phyloP scores from a whole-genome alignment of 2,797 vertebrate genomes.

The Schizothorax lantsangensis region DNA sequence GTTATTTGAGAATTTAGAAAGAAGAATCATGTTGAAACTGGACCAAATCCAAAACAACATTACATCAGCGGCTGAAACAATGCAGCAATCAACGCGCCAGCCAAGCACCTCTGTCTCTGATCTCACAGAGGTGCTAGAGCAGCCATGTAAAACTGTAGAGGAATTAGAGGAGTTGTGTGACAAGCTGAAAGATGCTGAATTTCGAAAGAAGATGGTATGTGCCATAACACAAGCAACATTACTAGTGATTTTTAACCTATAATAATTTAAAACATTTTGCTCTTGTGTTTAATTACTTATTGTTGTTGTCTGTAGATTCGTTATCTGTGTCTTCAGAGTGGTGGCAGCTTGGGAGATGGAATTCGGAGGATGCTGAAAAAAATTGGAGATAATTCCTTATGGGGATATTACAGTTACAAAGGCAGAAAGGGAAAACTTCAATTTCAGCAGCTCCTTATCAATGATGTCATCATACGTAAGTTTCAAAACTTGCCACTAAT shows the following conservation, averaged over 20 bases:
- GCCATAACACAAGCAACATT: no score
- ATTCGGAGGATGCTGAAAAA: neutral
- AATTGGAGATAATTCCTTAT: neutral
- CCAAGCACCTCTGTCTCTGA: no score
- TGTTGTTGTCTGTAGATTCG: neutral
- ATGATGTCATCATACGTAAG: neutral
- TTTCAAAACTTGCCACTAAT: conserved; percentile 3
- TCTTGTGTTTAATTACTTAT: neutral
- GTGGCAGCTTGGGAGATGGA: no score
- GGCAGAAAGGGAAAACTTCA: neutral
- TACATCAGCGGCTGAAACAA: no score
- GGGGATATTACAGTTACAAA: neutral
- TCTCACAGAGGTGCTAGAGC: neutral
- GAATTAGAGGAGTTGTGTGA: no score
- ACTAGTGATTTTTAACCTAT: neutral
- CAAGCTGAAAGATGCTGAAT: no score
- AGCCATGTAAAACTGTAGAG: neutral
- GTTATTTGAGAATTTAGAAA: no score
- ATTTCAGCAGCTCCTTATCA: conserved; percentile 2
- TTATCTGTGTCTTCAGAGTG: neutral
- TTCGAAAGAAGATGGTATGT: no score
- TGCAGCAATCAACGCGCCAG: no score
- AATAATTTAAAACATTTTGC: neutral
- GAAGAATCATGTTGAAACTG: no score
- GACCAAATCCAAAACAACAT: no score